A percentile compares a stretch with the other conserved stretches of the same genome.
Evolutionary conservation across 1,140 invertebrate genomes (phyloP).

Genomic region (Ostrea edulis): DNA sequence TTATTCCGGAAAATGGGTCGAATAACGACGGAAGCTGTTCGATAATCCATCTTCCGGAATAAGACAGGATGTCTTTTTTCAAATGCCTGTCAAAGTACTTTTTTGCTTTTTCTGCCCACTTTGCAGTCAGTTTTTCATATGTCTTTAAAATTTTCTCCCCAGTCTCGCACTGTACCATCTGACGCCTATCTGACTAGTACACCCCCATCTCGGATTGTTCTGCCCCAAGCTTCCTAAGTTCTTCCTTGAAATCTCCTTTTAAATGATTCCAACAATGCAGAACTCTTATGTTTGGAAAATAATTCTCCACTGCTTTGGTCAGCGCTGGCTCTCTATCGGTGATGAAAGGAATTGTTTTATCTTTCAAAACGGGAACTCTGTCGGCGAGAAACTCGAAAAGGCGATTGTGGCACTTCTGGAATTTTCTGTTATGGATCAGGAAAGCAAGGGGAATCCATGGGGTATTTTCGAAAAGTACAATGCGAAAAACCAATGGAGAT

Average conservation of each 20-base stretch:
- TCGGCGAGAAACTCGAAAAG: conserved; percentile 26
- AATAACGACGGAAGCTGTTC: no score
- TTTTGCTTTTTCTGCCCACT: background rate
- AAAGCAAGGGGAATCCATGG: conserved; percentile 42
- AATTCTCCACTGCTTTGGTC: background rate
- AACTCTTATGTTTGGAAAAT: background rate
- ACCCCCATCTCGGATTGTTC: background rate
- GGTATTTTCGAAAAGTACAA: conserved; percentile 52
- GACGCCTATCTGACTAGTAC: background rate
- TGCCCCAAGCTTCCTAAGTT: background rate
- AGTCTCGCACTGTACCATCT: background rate
- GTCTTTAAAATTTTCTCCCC: background rate
- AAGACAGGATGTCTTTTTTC: background rate
- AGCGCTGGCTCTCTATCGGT: conserved; percentile 17
- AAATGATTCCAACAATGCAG: conserved; percentile 47
- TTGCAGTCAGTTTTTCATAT: background rate
- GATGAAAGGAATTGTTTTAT: background rate
- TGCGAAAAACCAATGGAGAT: conserved; percentile 43
- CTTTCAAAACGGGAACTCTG: conserved; percentile 5
- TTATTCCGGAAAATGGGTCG: conserved; percentile 44
- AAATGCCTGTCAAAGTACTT: background rate
- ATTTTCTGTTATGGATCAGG: conserved; percentile 41
- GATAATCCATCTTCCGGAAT: no score
- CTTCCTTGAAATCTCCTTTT: conserved; percentile 10
- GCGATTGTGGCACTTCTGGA: conserved; percentile 20